Percentiles rank a stretch among this genome's conserved stretches.
Evolutionary conservation across 2,113 vertebrate species (phyloP).

Genomic region (Oophaga pumilio): DNA sequence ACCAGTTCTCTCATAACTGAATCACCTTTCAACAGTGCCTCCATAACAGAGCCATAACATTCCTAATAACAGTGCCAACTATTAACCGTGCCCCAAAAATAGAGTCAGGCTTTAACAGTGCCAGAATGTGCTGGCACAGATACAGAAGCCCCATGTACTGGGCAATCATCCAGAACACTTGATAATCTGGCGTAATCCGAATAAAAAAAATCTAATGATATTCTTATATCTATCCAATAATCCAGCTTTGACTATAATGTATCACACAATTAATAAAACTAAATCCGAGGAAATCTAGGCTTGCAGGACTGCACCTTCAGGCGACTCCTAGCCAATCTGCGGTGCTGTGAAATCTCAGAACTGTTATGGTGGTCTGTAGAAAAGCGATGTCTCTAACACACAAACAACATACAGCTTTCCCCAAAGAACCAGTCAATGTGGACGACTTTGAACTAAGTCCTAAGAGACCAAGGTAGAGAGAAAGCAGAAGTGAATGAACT

Average conservation of each 20-base stretch:
- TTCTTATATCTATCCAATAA: neutral
- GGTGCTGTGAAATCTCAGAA: constrained; percentile 34
- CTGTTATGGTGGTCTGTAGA: constrained; percentile 30
- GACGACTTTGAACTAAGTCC: constrained; percentile 42
- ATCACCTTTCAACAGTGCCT: no score
- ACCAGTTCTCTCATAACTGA: no score
- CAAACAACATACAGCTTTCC: constrained; percentile 31
- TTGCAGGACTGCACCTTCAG: neutral
- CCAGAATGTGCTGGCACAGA: no score
- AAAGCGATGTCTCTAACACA: constrained; percentile 17
- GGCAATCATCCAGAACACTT: neutral
- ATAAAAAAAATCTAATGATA: neutral
- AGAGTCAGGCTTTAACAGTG: no score
- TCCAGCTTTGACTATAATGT: neutral
- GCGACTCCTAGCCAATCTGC: neutral
- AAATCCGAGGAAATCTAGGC: neutral
- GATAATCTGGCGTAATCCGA: neutral
- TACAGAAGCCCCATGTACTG: no score
- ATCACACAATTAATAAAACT: neutral
- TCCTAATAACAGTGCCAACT: no score
- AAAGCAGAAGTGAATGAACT: constrained; percentile 48
- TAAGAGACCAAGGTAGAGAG: constrained; percentile 27
- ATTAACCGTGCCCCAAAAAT: no score
- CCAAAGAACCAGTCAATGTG: neutral
- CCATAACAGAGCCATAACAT: no score